A percentile compares a stretch with the other conserved stretches of the same genome.
phyloP scores from a whole-genome alignment of 2,797 vertebrate genomes.

The Hemibagrus guttatus region DNA sequence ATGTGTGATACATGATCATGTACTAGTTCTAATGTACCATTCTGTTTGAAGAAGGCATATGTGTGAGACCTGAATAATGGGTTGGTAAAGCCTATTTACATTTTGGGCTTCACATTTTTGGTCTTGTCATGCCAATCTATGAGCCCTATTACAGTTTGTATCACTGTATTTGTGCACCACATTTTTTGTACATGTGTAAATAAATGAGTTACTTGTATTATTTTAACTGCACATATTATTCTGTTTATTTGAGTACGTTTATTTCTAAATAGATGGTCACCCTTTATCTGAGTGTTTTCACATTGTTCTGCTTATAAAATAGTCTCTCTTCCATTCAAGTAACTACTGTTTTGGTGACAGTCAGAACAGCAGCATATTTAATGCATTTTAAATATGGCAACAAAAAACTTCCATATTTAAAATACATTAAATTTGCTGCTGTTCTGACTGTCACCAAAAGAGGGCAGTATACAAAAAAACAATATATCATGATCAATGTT shows the following conservation, averaged over 20 bases:
- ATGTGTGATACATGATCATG: constrained; percentile 26
- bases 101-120: constrained; percentile 61
- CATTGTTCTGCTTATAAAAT: background rate
- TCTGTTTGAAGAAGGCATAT: constrained; percentile 21
- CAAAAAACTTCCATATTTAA: background rate
- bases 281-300: background rate
- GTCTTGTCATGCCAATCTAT: constrained; percentile 67
- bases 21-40: constrained; percentile 31
- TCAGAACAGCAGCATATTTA: background rate
- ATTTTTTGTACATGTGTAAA: constrained; percentile 84
- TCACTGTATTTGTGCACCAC: constrained; percentile 82
- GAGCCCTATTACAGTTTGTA: constrained; percentile 78
- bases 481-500: too few relatives aligned
- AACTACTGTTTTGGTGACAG: background rate
- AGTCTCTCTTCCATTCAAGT: background rate
- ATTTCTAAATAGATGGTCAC: background rate
- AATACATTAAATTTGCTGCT: too few relatives aligned
- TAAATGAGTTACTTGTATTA: constrained; percentile 87
- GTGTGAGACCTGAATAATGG: constrained; percentile 20
- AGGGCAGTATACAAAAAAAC: too few relatives aligned
- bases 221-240: constrained; percentile 29
- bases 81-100: constrained; percentile 33
- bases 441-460: too few relatives aligned
- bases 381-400: background rate
- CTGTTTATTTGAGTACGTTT: background rate